Evolutionary conservation across 2,113 vertebrate genomes (phyloP).

Genomic region (Apteryx mantelli): DNA sequence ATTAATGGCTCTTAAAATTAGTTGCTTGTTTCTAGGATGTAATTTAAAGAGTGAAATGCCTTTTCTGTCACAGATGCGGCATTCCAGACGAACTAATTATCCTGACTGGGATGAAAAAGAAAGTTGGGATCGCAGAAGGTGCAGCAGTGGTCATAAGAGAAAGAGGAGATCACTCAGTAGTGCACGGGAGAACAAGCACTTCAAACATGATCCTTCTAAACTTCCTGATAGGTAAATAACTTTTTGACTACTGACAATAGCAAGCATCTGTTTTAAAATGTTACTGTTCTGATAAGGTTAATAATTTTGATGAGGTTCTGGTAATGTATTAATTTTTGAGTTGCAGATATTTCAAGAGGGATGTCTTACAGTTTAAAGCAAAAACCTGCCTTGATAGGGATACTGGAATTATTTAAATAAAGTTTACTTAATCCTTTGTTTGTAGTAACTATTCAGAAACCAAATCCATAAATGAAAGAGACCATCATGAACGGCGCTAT

Average conservation of each 20-base stretch:
- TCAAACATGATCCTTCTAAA: conserved; percentile 51
- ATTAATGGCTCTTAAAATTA: neutral
- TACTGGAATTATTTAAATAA: neutral
- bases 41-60: neutral
- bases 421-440: neutral
- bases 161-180: conserved; percentile 75
- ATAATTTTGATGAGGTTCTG: neutral
- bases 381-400: neutral
- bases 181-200: conserved; percentile 77
- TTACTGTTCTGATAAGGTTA: neutral
- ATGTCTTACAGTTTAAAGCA: neutral
- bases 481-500: conserved; percentile 48
- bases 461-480: conserved; percentile 68
- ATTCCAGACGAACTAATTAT: conserved; percentile 69
- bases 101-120: conserved; percentile 75
- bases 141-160: conserved; percentile 68
- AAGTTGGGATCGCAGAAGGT: conserved; percentile 65
- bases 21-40: neutral
- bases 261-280: neutral
- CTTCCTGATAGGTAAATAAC: conserved; percentile 77
- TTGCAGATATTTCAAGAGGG: neutral
- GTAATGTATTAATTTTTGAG: neutral
- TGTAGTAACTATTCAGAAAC: conserved; percentile 72
- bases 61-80: conserved; percentile 79
- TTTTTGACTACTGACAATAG: neutral